Evolutionary conservation across 2,113 vertebrate species (phyloP).

Genomic region (Scatophagus argus): DNA sequence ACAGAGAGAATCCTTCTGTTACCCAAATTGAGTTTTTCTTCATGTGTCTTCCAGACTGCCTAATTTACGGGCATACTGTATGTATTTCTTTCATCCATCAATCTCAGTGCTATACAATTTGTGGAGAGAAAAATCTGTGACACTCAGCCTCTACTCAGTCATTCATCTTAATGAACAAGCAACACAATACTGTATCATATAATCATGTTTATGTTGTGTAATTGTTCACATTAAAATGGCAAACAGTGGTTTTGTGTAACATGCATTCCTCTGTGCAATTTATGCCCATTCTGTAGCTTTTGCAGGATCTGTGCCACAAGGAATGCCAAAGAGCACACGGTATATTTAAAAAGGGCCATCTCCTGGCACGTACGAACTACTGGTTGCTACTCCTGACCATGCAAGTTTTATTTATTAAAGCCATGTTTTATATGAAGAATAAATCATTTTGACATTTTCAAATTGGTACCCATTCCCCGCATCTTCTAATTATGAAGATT

Average conservation of each 20-base stretch:
- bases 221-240: constrained; percentile 73
- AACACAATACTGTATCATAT: constrained; percentile 62
- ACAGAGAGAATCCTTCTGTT: constrained; percentile 26
- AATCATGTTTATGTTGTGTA: constrained; percentile 62
- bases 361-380: constrained; percentile 11
- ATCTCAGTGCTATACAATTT: constrained; percentile 65
- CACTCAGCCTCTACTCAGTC: constrained; percentile 59
- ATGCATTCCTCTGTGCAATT: constrained; percentile 63
- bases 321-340: constrained; percentile 42
- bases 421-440: constrained; percentile 60
- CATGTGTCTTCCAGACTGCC: constrained; percentile 35
- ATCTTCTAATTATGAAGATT: constrained; percentile 82
- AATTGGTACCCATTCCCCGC: constrained; percentile 58
- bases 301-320: constrained; percentile 27
- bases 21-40: constrained; percentile 27
- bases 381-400: constrained; percentile 24
- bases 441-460: constrained; percentile 74
- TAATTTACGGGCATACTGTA: constrained; percentile 58
- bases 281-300: constrained; percentile 45
- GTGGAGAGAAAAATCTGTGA: constrained; percentile 64
- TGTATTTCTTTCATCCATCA: constrained; percentile 75
- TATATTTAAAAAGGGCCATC: constrained; percentile 36
- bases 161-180: constrained; percentile 69
- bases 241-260: constrained; percentile 61
- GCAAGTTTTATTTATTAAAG: constrained; percentile 75